Evolutionary conservation across 2,797 vertebrate species (phyloP).

Genomic region (Diplodus sargus): DNA sequence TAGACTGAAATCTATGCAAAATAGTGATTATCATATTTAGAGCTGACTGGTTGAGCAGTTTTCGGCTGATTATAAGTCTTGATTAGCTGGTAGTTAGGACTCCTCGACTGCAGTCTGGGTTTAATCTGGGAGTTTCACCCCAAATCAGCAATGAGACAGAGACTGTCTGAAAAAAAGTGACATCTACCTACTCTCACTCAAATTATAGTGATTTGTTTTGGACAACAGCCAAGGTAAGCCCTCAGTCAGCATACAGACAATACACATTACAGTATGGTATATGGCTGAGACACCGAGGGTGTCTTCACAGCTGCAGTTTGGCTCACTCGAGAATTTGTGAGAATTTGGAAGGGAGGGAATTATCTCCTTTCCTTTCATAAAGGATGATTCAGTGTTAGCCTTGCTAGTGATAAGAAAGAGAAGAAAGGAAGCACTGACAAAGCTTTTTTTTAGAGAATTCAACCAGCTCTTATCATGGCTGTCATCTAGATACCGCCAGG

Average conservation of each 20-base stretch:
- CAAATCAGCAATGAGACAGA: conserved; percentile 44
- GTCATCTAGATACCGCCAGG: no score
- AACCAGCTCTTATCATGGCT: no score
- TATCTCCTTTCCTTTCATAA: no score
- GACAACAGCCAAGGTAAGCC: conserved; percentile 10
- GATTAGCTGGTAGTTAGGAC: conserved; percentile 57
- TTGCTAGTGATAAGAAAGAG: no score
- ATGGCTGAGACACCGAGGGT: background rate
- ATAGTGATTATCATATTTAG: conserved; percentile 76
- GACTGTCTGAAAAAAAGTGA: conserved; percentile 49
- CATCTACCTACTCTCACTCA: conserved; percentile 56
- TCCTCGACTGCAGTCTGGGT: conserved; percentile 27
- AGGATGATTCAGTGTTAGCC: no score
- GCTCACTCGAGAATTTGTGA: background rate
- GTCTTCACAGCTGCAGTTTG: conserved; percentile 2
- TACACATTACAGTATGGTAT: background rate
- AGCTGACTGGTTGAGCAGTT: conserved; percentile 49
- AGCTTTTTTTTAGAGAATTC: no score
- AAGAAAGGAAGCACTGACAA: no score
- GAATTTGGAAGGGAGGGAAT: background rate
- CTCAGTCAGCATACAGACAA: conserved; percentile 36
- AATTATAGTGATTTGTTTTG: conserved; percentile 54
- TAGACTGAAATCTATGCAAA: conserved; percentile 64
- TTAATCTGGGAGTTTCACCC: conserved; percentile 60
- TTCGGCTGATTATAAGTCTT: conserved; percentile 61